Conservation (phyloP, 2,888 invertebrate species). For the Imbricaverruca yamaguchii region DNA sequence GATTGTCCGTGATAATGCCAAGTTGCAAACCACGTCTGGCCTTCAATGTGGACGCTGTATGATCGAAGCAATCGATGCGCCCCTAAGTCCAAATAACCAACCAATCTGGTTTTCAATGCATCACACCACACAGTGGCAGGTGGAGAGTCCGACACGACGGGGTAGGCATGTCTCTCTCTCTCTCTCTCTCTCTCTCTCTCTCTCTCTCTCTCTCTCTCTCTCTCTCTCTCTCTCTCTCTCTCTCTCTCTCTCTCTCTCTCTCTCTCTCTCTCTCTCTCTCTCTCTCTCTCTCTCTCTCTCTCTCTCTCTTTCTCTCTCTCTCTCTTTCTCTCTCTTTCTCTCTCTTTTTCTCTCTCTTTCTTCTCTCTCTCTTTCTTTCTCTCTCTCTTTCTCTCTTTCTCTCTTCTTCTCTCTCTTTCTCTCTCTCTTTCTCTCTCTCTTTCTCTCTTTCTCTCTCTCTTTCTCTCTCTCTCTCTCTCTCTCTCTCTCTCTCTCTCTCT, state of each 20-base stretch:
- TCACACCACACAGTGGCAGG: too few relatives aligned
- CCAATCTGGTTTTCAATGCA: too few relatives aligned
- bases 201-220: neutral
- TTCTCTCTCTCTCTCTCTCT: neutral
- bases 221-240: neutral
- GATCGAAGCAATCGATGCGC: too few relatives aligned
- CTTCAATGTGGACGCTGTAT: too few relatives aligned
- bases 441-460: neutral
- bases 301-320: slow-evolving; percentile 22
- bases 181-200: slow-evolving; percentile 15
- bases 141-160: neutral
- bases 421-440: slow-evolving; percentile 23
- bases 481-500: slow-evolving; percentile 6
- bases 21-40: too few relatives aligned
- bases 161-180: slow-evolving; percentile 16
- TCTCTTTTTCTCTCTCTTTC: slow-evolving; percentile 21
- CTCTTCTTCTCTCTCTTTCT: slow-evolving; percentile 24
- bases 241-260: slow-evolving; percentile 4
- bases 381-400: neutral
- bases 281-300: slow-evolving; percentile 21
- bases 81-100: too few relatives aligned
- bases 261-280: slow-evolving; percentile 18
- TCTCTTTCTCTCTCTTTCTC: slow-evolving; percentile 22
- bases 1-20: too few relatives aligned
- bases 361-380: slow-evolving; percentile 8